phyloP scores from a whole-genome alignment of 2,888 invertebrate genomes.

The Encarsia formosa region DNA sequence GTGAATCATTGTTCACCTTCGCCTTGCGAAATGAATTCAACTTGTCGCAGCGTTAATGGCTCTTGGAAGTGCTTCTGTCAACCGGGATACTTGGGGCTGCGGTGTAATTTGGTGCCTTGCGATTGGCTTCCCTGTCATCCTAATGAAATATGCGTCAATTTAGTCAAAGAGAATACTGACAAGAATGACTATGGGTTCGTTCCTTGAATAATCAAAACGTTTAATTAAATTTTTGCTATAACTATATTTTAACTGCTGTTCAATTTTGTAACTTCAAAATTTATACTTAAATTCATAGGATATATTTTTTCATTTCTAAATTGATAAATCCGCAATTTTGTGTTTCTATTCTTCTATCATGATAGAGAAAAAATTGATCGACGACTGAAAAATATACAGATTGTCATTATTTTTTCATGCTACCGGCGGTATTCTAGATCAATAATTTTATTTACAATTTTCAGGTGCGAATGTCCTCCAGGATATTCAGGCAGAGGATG shows the following conservation, averaged over 20 bases:
- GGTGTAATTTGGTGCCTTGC: constrained; percentile 59
- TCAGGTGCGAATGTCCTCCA: constrained; percentile 56
- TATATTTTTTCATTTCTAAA: too few species aligned
- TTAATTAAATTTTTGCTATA: too few species aligned
- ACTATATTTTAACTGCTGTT: too few species aligned
- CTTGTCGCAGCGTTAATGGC: constrained; percentile 45
- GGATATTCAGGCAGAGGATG: constrained; percentile 57
- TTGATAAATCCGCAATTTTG: too few species aligned
- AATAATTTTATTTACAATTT: neutral
- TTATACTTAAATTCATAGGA: too few species aligned
- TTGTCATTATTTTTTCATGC: too few species aligned
- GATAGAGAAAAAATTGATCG: too few species aligned
- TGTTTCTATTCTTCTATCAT: too few species aligned
- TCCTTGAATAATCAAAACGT: too few species aligned
- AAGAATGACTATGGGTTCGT: constrained; percentile 49
- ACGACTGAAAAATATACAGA: too few species aligned
- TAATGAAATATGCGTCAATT: constrained; percentile 52
- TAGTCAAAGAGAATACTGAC: constrained; percentile 47
- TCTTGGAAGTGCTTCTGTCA: constrained; percentile 55
- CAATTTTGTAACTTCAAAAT: too few species aligned
- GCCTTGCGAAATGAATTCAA: constrained; percentile 53
- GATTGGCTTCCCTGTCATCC: constrained; percentile 56
- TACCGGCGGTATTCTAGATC: too few species aligned
- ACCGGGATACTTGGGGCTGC: constrained; percentile 55
- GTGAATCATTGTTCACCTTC: constrained; percentile 53